Base-by-base conservation (phyloP, 2,113 vertebrate species). In the Brachyhypopomus occidentalis region DNA sequence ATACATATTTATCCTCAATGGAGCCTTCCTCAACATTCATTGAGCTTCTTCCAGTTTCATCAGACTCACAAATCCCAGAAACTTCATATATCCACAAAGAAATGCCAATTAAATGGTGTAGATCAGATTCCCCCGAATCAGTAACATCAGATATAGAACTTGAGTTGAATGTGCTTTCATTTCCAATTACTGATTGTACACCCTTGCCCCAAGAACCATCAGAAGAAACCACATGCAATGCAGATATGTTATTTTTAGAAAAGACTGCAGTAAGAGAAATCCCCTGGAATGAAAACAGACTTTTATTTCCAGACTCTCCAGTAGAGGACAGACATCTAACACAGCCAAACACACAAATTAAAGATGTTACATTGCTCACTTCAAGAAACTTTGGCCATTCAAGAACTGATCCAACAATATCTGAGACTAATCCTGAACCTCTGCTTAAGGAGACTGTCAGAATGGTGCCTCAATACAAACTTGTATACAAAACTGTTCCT, bases 381-480 rank as follows among this genome's bases (percentile, higher is more conserved):
- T 23, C 12, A 12, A 64, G 27, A 7, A 45, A 71, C 0, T 4
- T 69, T 38, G 64, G 17, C 16, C 4, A 34, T 34, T 36, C 64
- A 67, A 67, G 5, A 7, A 67, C 3, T 36, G 64, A 27, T 27
- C 63, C 48, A 30, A 19, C 12, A 17, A 19, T 25, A 74, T 69
- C 45, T 22, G 38, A 52, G 52, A 14, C 34, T 52, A 23, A 5
- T 2, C 19, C 22, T 60, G 11, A 62, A 75, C 30, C 52, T 30
- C 36, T 38, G 45, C 67, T 72, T 45, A 34, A 82, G 1, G 66
- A 62, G 48, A 66, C 38, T 58, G 22, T 85, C 9, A 72, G 48
- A 76, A 72, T 75, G 25, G 79, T 78, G 17, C 80, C 86, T 59
- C 80, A 89, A 69, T 87, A 91, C 81, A 85, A 86, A 80, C 81